Evolutionary conservation across 1,140 invertebrate genomes (phyloP), one percentile per base, ranked within the genome.

Genomic region (Nebria ingens): DNA sequence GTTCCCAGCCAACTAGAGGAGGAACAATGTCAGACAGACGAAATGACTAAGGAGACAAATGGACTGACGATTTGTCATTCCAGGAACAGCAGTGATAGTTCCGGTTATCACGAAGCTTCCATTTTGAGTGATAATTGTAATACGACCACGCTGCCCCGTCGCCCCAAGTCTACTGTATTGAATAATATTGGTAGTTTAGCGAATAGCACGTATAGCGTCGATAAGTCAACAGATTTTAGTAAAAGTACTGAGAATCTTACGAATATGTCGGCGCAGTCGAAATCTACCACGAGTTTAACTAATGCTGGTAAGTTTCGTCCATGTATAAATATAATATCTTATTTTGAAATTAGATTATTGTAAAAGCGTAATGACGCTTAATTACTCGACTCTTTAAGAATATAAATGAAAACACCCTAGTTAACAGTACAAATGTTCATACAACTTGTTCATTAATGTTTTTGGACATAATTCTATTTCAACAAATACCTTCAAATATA

Each of bases 21-120:
- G 13, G 40, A 45, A 51, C 4, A 51, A 22, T 51, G 50, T 51
- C 50, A 45, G 40, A 3, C 6, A 45, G 40, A 45, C 6, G 15
- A 4, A 11, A 4, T 17, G 3, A 45, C 51, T 19, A 55, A 57
- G 38, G 42, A 21, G 17, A 64, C 64, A 20, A 62, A 60, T 34
- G 62, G 64, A 19, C 56, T 72, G 15, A 70, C 77, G 20, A 79
- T 80, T 38, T 79, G 76, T 64, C 84, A 86, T 73, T 86, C 83
- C 3, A 73, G 85, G 53, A 86, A 86, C 61, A 86, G 83, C 67
- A 86, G 83, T 60, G 85, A 87, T 66, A 86, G 84, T 59, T 85
- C 82, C 53, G 86, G 84, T 1, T 87, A 86, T 65, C 85, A 87
- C 65, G 85, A 87, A 64, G 78, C 84, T 6, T 85, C 84, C 2